Percentiles rank a stretch among this genome's conserved stretches.
These are phyloP conservation scores for Lamellibrachia satsuma DNA, from an alignment of 2,888 invertebrate species.

Conservation along the genomic window DNA sequence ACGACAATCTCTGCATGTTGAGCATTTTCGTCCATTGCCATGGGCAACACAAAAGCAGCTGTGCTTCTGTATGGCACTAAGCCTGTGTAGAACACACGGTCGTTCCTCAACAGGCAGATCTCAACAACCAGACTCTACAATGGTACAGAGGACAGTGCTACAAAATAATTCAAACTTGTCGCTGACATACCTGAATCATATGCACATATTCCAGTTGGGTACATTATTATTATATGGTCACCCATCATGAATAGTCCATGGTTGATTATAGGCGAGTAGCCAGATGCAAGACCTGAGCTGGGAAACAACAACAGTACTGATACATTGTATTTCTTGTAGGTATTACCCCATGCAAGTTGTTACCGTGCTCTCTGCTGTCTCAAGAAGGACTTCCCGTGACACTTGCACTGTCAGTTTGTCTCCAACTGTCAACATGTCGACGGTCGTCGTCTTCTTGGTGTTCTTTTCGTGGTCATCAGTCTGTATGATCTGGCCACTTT, in stretches of 20 bases:
- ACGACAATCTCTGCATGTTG: neutral
- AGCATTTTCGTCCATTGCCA: neutral
- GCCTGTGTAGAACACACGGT: neutral
- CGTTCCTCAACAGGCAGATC: slow-evolving; percentile 20
- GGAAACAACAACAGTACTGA: too few species aligned
- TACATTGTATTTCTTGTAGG: too few species aligned
- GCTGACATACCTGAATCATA: neutral
- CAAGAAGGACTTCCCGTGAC: neutral
- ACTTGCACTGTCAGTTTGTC: slow-evolving; percentile 3
- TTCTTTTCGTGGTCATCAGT: neutral
- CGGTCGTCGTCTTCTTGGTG: neutral
- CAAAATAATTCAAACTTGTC: neutral
- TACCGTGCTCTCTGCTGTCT: neutral
- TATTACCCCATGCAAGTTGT: neutral
- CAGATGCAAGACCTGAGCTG: too few species aligned
- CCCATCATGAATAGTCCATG: too few species aligned
- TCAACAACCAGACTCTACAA: slow-evolving; percentile 24
- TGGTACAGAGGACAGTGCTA: neutral
- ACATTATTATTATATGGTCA: too few species aligned
- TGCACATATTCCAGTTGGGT: too few species aligned
- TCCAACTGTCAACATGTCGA: neutral
- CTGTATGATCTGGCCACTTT: neutral
- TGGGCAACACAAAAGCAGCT: neutral
- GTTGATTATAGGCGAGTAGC: too few species aligned
- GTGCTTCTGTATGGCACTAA: slow-evolving; percentile 18